Evolutionary conservation across 2,113 vertebrate genomes (phyloP).

Genomic region (Trematocara macrostoma): DNA sequence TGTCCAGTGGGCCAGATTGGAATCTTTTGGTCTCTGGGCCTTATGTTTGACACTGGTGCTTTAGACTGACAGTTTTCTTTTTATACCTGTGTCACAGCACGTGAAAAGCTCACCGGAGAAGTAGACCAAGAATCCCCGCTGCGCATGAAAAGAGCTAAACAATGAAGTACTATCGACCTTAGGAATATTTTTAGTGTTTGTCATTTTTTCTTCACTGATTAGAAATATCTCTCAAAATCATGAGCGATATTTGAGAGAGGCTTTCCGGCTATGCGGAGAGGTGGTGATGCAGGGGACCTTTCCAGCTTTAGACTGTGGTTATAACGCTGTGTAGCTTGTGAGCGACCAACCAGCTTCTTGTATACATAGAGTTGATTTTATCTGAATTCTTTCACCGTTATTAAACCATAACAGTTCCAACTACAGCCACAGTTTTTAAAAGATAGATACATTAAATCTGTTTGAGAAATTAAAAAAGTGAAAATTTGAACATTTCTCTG

Average conservation of each 20-base stretch:
- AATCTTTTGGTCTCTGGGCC: neutral
- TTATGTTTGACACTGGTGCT: neutral
- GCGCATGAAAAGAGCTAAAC: neutral
- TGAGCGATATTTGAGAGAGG: neutral
- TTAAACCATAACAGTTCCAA: neutral
- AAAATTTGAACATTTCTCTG: neutral
- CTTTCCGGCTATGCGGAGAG: neutral
- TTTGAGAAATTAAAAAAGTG: neutral
- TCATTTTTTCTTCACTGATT: neutral
- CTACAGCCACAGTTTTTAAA: neutral
- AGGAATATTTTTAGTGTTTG: neutral
- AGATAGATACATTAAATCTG: neutral
- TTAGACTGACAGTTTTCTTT: neutral
- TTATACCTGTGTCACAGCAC: fast-evolving
- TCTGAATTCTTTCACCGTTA: neutral
- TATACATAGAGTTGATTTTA: neutral
- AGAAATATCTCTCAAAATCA: neutral
- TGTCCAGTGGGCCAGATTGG: neutral
- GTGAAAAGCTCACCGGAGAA: neutral
- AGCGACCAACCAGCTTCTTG: neutral
- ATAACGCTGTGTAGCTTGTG: fast-evolving
- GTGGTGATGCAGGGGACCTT: neutral
- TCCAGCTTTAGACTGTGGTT: neutral
- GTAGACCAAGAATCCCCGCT: neutral
- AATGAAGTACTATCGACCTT: neutral